A percentile compares a stretch with the other conserved stretches of the same genome.
These are phyloP conservation scores for Drosophila rubida DNA, from an alignment of 2,888 invertebrate genomes.

Conservation along the genomic window DNA sequence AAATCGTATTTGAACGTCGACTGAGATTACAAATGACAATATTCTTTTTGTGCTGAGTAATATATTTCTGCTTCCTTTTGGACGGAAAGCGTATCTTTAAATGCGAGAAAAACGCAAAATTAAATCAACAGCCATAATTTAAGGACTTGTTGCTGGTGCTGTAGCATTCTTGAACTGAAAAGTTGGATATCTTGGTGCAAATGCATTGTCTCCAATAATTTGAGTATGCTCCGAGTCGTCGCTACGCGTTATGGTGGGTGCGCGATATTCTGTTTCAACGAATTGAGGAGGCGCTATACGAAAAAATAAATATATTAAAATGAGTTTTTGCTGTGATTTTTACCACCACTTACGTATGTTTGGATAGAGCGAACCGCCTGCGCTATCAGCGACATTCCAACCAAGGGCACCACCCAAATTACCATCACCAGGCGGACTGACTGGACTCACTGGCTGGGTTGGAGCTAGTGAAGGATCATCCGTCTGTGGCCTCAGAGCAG, in stretches of 20 bases:
- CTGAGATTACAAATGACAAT: slow-evolving; percentile 49
- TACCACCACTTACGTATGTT: slow-evolving; percentile 85
- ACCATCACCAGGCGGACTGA: slow-evolving; percentile 82
- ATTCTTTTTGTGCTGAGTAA: slow-evolving; percentile 25
- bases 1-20: slow-evolving; percentile 6
- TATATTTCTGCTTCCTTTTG: slow-evolving; percentile 51
- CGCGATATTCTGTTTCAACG: slow-evolving; percentile 87
- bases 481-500: slow-evolving; percentile 85
- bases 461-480: slow-evolving; percentile 84
- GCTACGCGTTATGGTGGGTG: slow-evolving; percentile 87
- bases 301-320: neutral
- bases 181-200: slow-evolving; percentile 88
- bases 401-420: slow-evolving; percentile 84
- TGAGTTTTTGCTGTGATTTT: no score
- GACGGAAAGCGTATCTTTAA: slow-evolving; percentile 56
- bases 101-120: slow-evolving; percentile 5
- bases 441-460: slow-evolving; percentile 85
- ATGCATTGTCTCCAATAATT: slow-evolving; percentile 85
- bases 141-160: slow-evolving; percentile 85
- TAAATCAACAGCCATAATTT: slow-evolving; percentile 36
- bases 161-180: slow-evolving; percentile 87
- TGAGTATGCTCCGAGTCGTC: slow-evolving; percentile 88
- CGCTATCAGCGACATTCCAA: slow-evolving; percentile 84
- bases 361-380: slow-evolving; percentile 85
- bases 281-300: slow-evolving; percentile 88